Conservation (phyloP, 2,797 vertebrate genomes). For the Borostomias antarcticus region DNA sequence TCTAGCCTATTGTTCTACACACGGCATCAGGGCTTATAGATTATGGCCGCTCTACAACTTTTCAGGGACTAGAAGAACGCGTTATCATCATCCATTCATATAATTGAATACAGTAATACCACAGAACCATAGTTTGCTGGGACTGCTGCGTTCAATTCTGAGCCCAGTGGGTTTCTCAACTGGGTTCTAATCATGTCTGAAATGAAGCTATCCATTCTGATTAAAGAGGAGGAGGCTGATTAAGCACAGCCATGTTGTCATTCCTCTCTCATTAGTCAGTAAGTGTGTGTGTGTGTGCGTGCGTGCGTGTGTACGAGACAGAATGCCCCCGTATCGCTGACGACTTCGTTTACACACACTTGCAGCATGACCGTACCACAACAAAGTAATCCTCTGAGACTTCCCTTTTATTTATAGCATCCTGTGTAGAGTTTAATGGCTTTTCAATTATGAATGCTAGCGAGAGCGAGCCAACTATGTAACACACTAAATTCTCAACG, state of each 20-base stretch:
- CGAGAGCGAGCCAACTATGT: slow-evolving; percentile 60
- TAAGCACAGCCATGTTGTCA: slow-evolving; percentile 61
- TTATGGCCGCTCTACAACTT: background rate
- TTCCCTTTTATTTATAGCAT: slow-evolving; percentile 63
- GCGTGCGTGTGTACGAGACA: slow-evolving; percentile 5
- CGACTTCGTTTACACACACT: background rate
- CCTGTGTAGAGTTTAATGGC: slow-evolving; percentile 61
- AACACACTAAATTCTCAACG: slow-evolving; percentile 46
- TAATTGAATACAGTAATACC: too few relatives aligned
- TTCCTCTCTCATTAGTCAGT: slow-evolving; percentile 64
- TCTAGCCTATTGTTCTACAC: background rate
- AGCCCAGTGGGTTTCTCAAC: slow-evolving; percentile 30
- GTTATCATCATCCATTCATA: slow-evolving; percentile 41
- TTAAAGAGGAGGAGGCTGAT: slow-evolving; percentile 61
- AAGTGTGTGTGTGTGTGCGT: slow-evolving; percentile 15
- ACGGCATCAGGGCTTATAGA: background rate
- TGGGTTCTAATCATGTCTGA: slow-evolving; percentile 59
- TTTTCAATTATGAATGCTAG: slow-evolving; percentile 70
- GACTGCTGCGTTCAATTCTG: slow-evolving; percentile 25
- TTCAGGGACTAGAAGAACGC: slow-evolving; percentile 3
- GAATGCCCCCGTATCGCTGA: background rate
- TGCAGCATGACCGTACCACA: slow-evolving; percentile 31
- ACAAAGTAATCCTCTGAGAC: slow-evolving; percentile 50
- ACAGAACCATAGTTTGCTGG: slow-evolving; percentile 60
- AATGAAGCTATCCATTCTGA: slow-evolving; percentile 66